Percentiles rank a stretch among this genome's conserved stretches.
phyloP scores from a whole-genome alignment of 2,888 invertebrate species.

The Agrilus mali region DNA sequence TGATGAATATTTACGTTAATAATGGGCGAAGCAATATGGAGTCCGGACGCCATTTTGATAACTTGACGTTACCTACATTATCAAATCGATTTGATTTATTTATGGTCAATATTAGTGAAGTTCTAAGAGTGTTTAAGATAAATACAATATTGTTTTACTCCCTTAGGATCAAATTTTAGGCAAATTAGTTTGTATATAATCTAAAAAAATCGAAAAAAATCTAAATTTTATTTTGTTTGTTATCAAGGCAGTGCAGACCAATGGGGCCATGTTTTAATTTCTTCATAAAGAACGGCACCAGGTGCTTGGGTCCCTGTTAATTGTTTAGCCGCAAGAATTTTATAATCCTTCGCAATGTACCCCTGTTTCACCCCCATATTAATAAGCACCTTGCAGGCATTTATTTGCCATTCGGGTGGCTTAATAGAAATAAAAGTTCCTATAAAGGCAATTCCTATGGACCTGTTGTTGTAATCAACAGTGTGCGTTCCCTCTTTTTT shows the following conservation, averaged over 20 bases:
- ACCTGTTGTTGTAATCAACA: constrained; percentile 48
- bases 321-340: constrained; percentile 55
- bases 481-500: constrained; percentile 58
- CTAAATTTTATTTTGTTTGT: too few species aligned
- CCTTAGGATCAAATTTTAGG: too few species aligned
- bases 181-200: too few species aligned
- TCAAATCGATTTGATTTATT: too few species aligned
- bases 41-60: too few species aligned
- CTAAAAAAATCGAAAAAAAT: too few species aligned
- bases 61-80: too few species aligned
- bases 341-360: constrained; percentile 50
- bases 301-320: constrained; percentile 54
- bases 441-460: constrained; percentile 60
- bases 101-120: too few species aligned
- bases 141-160: too few species aligned
- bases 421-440: constrained; percentile 50
- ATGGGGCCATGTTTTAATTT: constrained; percentile 58
- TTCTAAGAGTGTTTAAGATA: too few species aligned
- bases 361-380: constrained; percentile 46
- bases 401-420: constrained; percentile 42
- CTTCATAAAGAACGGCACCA: constrained; percentile 48
- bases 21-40: too few species aligned
- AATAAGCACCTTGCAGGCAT: constrained; percentile 49
- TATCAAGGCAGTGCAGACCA: constrained; percentile 32
- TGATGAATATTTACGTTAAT: too few species aligned